Percentiles rank a stretch among this genome's conserved stretches.
Conservation (phyloP, 2,113 vertebrate species). For the Sakesphorus luctuosus region DNA sequence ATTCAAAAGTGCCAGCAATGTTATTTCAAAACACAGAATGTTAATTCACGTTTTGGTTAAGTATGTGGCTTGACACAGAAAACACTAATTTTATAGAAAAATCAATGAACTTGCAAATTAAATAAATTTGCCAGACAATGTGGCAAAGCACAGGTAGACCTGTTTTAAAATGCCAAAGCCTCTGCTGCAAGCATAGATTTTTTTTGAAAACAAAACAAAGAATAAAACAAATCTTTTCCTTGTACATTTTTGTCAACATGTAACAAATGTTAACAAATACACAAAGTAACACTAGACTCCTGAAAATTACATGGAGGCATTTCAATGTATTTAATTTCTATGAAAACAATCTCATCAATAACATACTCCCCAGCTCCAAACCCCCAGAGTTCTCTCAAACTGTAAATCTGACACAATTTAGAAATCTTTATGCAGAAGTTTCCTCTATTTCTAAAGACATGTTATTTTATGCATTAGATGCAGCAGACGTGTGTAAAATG, state of each 20-base stretch:
- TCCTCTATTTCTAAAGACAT: not conserved
- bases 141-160: not conserved
- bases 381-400: not conserved
- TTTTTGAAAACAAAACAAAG: not conserved
- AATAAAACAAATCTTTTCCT: not conserved
- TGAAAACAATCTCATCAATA: not conserved
- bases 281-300: not conserved
- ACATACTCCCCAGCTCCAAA: not conserved
- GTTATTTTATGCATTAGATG: not conserved
- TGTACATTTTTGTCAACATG: not conserved
- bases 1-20: not conserved
- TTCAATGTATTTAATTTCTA: not conserved
- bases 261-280: not conserved
- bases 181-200: not conserved
- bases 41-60: not conserved
- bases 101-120: not conserved
- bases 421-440: not conserved
- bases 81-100: not conserved
- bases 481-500: not conserved
- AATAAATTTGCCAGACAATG: not conserved
- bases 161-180: not conserved
- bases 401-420: not conserved
- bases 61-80: not conserved
- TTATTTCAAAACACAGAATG: not conserved
- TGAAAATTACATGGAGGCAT: not conserved